Conservation (phyloP, 1,140 invertebrate species). For the Sycophila sp. region DNA sequence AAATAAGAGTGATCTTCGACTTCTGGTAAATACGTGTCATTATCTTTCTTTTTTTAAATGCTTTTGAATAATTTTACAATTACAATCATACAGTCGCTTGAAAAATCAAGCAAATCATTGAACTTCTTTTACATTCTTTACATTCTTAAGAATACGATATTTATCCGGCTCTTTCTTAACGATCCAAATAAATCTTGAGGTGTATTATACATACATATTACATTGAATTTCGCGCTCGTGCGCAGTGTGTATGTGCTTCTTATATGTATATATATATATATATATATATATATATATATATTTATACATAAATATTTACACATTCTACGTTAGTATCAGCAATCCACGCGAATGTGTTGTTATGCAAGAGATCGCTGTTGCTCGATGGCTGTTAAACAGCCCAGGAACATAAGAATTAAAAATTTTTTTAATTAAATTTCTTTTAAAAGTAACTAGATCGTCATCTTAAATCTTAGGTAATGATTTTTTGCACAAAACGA, state of each 20-base stretch:
- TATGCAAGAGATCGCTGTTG: slow-evolving; percentile 64
- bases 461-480: slow-evolving; percentile 39
- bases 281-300: slow-evolving; percentile 29
- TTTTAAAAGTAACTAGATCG: slow-evolving; percentile 31
- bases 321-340: slow-evolving; percentile 32
- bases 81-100: slow-evolving; percentile 35
- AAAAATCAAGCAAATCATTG: slow-evolving; percentile 28
- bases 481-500: slow-evolving; percentile 36
- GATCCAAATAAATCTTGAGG: slow-evolving; percentile 30
- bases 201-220: slow-evolving; percentile 31
- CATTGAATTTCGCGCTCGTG: slow-evolving; percentile 13
- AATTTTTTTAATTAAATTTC: slow-evolving; percentile 33
- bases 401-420: slow-evolving; percentile 58
- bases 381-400: slow-evolving; percentile 54
- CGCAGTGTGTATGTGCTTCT: slow-evolving; percentile 3
- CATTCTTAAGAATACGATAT: slow-evolving; percentile 38
- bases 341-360: slow-evolving; percentile 45
- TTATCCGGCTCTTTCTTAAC: slow-evolving; percentile 33
- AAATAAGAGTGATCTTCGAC: slow-evolving; percentile 47
- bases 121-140: slow-evolving; percentile 22
- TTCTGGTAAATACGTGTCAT: slow-evolving; percentile 28
- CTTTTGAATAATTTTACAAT: slow-evolving; percentile 37
- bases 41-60: slow-evolving; percentile 22
- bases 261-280: slow-evolving; percentile 16
- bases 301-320: slow-evolving; percentile 39